Evolutionary conservation across 2,888 invertebrate genomes (phyloP), one percentile per base, ranked within the genome.

Genomic region (Orthosia cruda): DNA sequence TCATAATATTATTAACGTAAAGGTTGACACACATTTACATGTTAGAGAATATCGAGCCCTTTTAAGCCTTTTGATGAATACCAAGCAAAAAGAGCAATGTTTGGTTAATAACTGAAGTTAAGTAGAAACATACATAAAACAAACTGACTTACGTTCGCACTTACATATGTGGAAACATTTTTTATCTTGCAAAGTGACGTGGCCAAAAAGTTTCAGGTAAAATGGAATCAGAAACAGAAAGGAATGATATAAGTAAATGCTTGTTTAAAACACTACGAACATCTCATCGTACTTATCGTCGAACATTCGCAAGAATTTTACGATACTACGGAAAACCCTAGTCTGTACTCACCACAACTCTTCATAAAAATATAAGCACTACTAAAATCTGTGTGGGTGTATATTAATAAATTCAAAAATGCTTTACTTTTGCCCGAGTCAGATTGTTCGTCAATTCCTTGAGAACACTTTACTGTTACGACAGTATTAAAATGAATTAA

Each of bases 331-430:
- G 18, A 49, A 50, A 16, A 20, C 9, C 32, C 47, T 16, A 49
- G 47, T 78, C 23, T 54, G 1, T n/a, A 40, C 47, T 40, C n/a
- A 12, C 12, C 52, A 40, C 26, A 49, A 74, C 13, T 23, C 18
- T 67, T 70, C 66, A 82, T 71, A 65, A 80, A 76, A 71, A 55
- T 54, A 0, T 50, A 54, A 82, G 77, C 23, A 47, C 58, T 63
- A 77, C 61, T 70, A 61, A 79, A 69, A 79, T 71, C 54, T 77
- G 32, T 7, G 45, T 62, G 61, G 54, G 20, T 75, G 3, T 63
- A 47, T 47, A 47, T 47, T 64, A 77, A 67, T 82, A 67, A 82
- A 77, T 71, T 82, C 32, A 16, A 63, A 82, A 82, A 70, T 54
- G 26, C 64, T 65, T 4, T 66, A 68, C 55, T 82, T 70, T 26